Base-by-base conservation (phyloP, 37 sponge, comb jelly and placozoan genomes). In the Aplysina aerophoba region DNA sequence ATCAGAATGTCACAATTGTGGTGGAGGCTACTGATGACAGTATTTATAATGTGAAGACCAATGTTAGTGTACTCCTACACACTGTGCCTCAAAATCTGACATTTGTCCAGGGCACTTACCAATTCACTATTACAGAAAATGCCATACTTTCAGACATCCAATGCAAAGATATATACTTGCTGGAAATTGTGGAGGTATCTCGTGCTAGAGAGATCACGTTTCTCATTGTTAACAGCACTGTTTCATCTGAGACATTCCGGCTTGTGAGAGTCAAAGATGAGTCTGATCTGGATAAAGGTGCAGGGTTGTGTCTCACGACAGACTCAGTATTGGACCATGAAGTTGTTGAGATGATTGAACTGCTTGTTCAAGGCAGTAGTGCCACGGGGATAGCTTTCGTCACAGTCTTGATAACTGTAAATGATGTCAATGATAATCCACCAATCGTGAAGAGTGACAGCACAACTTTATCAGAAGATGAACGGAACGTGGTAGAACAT, bases 351-450 rank as follows among this genome's bases (percentile, higher is more conserved):
- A 22, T 24, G 37, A 17, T 75, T 21, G 11, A 5, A 41, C 44
- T 75, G 15, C 37, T 22, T 75, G 54, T 75, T 21, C 0, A 12
- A 25, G 78, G 38, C 37, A 44, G 13, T 39, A 75, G 78, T 75
- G 41, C 78, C 20, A 75, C 78, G 2, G 78, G 78, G 53, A 40
- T 3, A 40, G 53, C 44, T 75, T 40, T 41, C 13, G 38, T 44
- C 20, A n/a, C 53, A 40, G 78, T 41, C 1, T 17, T 41, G 53
- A 84, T 89, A 19, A 25, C 31, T 5, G 34, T 89, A 6, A 4
- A 36, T 0, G 84, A 89, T 80, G 44, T 80, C 15, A 89, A 89
- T 84, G 89, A 89, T 38, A 79, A 84, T 31, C 40, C 28, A 35
- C 89, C 89, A 0, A 50, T 38, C 3, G 25, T 75, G 37, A 36